Conservation (phyloP, 2,113 vertebrate genomes). For the Lophochroa leadbeateri region DNA sequence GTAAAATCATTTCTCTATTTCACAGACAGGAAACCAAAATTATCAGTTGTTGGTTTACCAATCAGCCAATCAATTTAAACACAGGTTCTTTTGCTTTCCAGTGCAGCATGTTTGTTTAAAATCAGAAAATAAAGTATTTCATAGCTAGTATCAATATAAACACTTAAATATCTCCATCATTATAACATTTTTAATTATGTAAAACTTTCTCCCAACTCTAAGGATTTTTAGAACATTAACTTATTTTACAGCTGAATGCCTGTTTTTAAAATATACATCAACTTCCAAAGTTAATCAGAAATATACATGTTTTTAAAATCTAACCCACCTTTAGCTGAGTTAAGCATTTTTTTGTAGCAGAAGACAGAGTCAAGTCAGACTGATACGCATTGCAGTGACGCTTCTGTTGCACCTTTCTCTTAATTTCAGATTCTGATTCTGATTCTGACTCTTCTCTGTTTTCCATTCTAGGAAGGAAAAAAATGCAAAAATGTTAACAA, state of each 20-base stretch:
- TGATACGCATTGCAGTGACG: constrained; percentile 68
- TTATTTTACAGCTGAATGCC: not conserved
- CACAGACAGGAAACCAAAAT: not conserved
- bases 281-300: not conserved
- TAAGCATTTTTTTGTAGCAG: constrained; percentile 76
- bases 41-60: not conserved
- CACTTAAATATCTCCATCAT: not conserved
- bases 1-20: not conserved
- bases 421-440: constrained; percentile 73
- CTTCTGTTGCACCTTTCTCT: constrained; percentile 78
- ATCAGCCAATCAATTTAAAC: not conserved
- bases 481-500: not conserved
- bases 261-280: not conserved
- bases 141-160: not conserved
- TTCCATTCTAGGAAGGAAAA: constrained; percentile 67
- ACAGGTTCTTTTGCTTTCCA: not conserved
- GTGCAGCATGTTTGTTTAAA: not conserved
- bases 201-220: not conserved
- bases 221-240: not conserved
- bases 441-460: constrained; percentile 72
- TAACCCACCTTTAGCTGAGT: constrained; percentile 76
- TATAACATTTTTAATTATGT: not conserved
- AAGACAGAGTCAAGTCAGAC: constrained; percentile 35
- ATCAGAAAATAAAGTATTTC: not conserved
- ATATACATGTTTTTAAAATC: not conserved